phyloP scores from a whole-genome alignment of 2,113 vertebrate genomes.

The Anoura caudifer region DNA sequence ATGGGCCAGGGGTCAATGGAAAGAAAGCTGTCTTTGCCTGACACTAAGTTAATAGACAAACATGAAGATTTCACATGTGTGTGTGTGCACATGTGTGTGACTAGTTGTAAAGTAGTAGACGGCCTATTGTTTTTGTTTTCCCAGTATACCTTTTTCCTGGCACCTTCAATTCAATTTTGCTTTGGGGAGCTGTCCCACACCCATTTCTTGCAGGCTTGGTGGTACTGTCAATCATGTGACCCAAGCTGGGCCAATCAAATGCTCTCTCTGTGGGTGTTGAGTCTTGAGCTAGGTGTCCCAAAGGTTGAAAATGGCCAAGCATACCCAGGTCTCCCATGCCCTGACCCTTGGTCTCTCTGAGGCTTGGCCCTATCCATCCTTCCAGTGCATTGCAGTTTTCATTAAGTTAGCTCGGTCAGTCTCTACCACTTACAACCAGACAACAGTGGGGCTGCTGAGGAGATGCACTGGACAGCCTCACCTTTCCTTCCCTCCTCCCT shows the following conservation, averaged over 20 bases:
- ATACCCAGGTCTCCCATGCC: too few species aligned
- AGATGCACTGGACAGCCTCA: not conserved
- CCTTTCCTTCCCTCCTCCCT: not conserved
- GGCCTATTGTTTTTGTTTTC: not conserved
- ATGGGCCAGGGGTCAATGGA: not conserved
- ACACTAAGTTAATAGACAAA: not conserved
- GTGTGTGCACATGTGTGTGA: not conserved
- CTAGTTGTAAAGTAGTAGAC: not conserved
- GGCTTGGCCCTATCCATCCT: not conserved
- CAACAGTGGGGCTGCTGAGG: not conserved
- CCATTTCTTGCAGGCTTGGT: too few species aligned
- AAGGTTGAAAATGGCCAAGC: not conserved
- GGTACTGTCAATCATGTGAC: not conserved
- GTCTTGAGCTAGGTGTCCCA: not conserved
- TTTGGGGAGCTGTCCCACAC: not conserved
- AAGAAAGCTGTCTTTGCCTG: not conserved
- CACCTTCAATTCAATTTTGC: not conserved
- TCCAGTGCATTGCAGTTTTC: not conserved
- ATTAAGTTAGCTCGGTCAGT: not conserved
- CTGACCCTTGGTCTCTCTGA: not conserved
- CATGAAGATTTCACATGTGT: not conserved
- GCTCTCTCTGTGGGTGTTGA: not conserved
- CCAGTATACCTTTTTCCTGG: not conserved
- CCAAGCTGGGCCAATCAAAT: not conserved
- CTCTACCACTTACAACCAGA: not conserved